Percentiles rank a stretch among this genome's conserved stretches.
Conservation (phyloP, 1,140 invertebrate genomes). For the Drosophila bifasciata region DNA sequence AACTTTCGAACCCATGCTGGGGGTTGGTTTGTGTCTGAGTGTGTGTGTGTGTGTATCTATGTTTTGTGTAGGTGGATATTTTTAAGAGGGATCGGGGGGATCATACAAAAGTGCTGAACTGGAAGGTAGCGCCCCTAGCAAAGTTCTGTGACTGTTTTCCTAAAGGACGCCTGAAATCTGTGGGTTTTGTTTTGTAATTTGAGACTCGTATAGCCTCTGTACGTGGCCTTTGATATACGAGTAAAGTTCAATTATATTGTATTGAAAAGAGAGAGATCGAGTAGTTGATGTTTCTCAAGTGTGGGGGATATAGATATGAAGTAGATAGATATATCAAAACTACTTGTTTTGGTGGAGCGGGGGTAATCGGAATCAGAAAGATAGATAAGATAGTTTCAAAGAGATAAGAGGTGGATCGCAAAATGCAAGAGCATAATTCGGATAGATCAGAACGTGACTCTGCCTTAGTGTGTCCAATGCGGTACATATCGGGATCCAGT, state of each 20-base stretch:
- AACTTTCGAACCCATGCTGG: constrained; percentile 67
- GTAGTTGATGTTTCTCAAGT: constrained; percentile 42
- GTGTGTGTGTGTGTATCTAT: constrained; percentile 36
- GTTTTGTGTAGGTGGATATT: constrained; percentile 11
- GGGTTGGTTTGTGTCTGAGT: constrained; percentile 38
- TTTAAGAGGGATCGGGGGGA: constrained; percentile 9
- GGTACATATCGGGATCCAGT: constrained; percentile 96
- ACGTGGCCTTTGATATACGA: constrained; percentile 42
- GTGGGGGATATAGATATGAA: constrained; percentile 50
- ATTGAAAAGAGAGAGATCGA: constrained; percentile 24
- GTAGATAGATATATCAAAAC: constrained; percentile 41
- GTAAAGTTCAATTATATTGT: constrained; percentile 28
- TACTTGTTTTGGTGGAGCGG: constrained; percentile 43
- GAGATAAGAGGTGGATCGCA: constrained; percentile 10
- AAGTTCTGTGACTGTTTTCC: constrained; percentile 60
- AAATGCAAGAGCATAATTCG: constrained; percentile 40
- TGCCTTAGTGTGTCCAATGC: constrained; percentile 99
- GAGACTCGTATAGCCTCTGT: constrained; percentile 37
- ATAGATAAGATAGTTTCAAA: constrained; percentile 25
- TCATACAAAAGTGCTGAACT: constrained; percentile 56
- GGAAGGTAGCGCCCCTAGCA: constrained; percentile 59
- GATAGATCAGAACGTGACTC: constrained; percentile 76
- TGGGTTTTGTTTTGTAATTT: constrained; percentile 35
- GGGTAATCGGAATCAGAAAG: constrained; percentile 36
- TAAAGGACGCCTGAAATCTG: constrained; percentile 61